phyloP scores from a whole-genome alignment of 1,140 invertebrate genomes.

The Mercenaria mercenaria region DNA sequence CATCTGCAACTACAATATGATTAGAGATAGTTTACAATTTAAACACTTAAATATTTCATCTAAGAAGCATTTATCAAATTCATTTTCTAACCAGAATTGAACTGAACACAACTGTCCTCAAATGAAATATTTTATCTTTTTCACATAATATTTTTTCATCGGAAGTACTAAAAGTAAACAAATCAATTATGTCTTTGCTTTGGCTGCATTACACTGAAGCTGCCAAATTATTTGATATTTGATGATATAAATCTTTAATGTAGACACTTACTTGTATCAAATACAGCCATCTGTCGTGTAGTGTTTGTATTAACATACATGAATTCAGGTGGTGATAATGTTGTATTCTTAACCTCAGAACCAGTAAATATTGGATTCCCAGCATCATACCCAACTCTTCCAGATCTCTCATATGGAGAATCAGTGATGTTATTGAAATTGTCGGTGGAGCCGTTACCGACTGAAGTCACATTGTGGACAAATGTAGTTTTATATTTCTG shows the following conservation, averaged over 20 bases:
- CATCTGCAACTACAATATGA: constrained; percentile 71
- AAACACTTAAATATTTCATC: too few species aligned
- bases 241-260: too few species aligned
- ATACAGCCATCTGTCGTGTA: constrained; percentile 69
- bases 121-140: too few species aligned
- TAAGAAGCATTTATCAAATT: too few species aligned
- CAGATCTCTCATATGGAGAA: constrained; percentile 62
- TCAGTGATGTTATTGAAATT: constrained; percentile 64
- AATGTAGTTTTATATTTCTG: constrained; percentile 40
- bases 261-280: constrained; percentile 64
- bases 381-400: constrained; percentile 71
- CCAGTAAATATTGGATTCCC: constrained; percentile 72
- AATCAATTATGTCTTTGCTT: too few species aligned
- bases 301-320: constrained; percentile 59
- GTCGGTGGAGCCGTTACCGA: constrained; percentile 45
- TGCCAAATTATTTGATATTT: too few species aligned
- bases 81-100: too few species aligned
- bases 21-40: too few species aligned
- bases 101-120: too few species aligned
- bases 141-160: too few species aligned
- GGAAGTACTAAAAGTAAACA: too few species aligned
- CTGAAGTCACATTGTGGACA: constrained; percentile 33
- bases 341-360: constrained; percentile 40
- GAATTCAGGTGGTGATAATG: constrained; percentile 35
- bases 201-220: too few species aligned